These are phyloP conservation scores for Phasianus colchicus DNA, from an alignment of 2,113 vertebrate species.

Conservation along the genomic window DNA sequence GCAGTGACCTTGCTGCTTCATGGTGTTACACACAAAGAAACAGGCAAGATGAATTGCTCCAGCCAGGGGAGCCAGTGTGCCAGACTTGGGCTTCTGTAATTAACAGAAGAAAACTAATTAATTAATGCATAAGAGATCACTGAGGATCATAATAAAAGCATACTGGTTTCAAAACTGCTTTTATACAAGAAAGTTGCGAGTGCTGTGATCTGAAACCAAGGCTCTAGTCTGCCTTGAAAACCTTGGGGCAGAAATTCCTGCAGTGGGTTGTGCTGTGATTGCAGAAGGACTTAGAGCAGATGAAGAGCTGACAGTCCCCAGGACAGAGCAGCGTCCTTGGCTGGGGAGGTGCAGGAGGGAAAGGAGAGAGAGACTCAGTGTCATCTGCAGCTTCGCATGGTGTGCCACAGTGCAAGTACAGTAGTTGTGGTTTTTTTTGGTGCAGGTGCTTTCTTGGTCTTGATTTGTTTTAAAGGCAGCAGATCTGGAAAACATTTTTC, in stretches of 20 bases:
- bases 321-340: not conserved
- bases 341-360: not conserved
- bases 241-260: constrained; percentile 27
- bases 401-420: not conserved
- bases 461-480: not conserved
- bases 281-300: not conserved
- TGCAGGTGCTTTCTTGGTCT: not conserved
- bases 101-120: not conserved
- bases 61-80: not conserved
- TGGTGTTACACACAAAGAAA: not conserved
- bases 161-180: not conserved
- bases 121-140: not conserved
- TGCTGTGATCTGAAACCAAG: not conserved
- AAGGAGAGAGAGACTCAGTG: not conserved
- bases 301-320: not conserved
- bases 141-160: not conserved
- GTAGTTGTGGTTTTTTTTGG: not conserved
- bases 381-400: not conserved
- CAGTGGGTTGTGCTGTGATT: not conserved
- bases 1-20: not conserved
- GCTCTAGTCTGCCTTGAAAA: constrained; percentile 17
- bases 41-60: not conserved
- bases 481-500: not conserved
- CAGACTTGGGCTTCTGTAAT: not conserved
- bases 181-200: constrained; percentile 3